Conservation (phyloP, 2,888 invertebrate genomes). For the Drosophila atroscutellata region DNA sequence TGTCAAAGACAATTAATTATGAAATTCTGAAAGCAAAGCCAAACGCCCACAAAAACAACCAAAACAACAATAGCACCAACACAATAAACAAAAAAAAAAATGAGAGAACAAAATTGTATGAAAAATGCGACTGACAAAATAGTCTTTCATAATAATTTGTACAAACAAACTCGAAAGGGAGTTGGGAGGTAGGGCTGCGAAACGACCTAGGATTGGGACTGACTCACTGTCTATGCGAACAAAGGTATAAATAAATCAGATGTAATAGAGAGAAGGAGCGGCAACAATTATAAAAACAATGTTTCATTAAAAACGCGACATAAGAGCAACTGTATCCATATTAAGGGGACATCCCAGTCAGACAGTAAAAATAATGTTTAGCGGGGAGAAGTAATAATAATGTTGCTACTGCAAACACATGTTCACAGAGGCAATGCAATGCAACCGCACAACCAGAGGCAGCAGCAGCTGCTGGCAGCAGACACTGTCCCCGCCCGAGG, state of each 20-base stretch:
- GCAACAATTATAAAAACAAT: conserved; percentile 64
- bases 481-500: conserved; percentile 42
- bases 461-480: conserved; percentile 55
- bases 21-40: conserved; percentile 62
- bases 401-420: conserved; percentile 71
- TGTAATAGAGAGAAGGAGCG: conserved; percentile 23
- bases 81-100: conserved; percentile 9
- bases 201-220: background rate
- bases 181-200: background rate
- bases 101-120: conserved; percentile 33
- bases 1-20: conserved; percentile 72
- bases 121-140: conserved; percentile 72
- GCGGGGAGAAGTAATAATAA: conserved; percentile 49
- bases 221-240: conserved; percentile 10
- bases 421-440: conserved; percentile 57
- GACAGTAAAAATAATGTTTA: conserved; percentile 51
- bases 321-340: conserved; percentile 23
- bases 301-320: conserved; percentile 63
- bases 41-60: conserved; percentile 37
- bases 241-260: conserved; percentile 56
- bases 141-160: conserved; percentile 75
- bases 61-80: conserved; percentile 34
- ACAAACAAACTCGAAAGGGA: conserved; percentile 36
- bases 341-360: background rate
- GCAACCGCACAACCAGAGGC: conserved; percentile 34